Evolutionary conservation across 2,888 invertebrate genomes (phyloP), one percentile per base, ranked within the genome.

Genomic region (Venustoraphidia nigricollis): DNA sequence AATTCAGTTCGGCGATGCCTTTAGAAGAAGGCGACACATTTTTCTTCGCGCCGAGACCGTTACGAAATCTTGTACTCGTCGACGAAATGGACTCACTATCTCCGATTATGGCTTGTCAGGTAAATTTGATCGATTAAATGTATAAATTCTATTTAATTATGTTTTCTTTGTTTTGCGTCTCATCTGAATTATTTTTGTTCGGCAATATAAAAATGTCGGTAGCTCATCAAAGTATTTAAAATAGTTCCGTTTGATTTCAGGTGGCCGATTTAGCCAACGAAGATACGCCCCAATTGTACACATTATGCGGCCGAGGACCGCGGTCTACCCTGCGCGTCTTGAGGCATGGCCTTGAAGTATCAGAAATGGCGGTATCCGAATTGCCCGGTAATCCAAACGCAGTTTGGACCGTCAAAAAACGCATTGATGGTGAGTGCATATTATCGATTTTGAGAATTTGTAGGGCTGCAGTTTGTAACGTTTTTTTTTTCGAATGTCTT

Each of bases 351-450:
- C 73, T 98, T 45, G 98, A 97, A 74, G 96, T 98, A 2, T 91
- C 95, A 0, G 98, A 99, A 70, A 98, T 99, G 98, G 98, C 98
- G 50, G 96, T 98, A 3, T 96, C 96, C 27, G 98, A 98, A 68
- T 71, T 98, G 56, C 98, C 98, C n/a, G 97, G 97, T 62, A 97
- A 94, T 62, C 98, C 98, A 2, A 98, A 96, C 71, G 97, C 97
- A 59, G 98, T 98, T 2, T 98, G 98, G 98, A 98, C 98, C 35
- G 98, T 98, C 14, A 91, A 94, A 64, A 79, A 88, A 60, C 82
- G 93, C 65, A 81, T 89, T 63, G 97, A 98, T 73, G 98, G 96
- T 96, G 71, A 85, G 84, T 75, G 56, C 43, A 36, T 38, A 40
- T 36, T 46, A 14, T 11, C 39, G 36, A 46, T 48, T 46, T 52